phyloP scores from a whole-genome alignment of 2,797 vertebrate species.

The Xyrichtys novacula region DNA sequence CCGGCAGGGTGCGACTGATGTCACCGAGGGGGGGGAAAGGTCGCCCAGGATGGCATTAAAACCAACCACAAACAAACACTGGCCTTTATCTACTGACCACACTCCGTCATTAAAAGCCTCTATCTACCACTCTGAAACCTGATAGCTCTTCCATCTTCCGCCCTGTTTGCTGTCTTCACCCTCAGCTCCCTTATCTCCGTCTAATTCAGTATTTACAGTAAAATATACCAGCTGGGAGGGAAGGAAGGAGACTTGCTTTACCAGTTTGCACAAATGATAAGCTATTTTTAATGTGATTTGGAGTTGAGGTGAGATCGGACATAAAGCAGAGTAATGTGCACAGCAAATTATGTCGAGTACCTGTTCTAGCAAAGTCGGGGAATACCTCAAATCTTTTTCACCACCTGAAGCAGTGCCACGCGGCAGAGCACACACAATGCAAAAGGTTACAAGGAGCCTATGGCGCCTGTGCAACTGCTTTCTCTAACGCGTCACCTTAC shows the following conservation, averaged over 20 bases:
- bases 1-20: conserved; percentile 47
- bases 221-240: background rate
- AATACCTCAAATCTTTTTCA: too few species aligned
- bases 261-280: background rate
- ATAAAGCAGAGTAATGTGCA: too few species aligned
- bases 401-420: too few species aligned
- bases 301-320: too few species aligned
- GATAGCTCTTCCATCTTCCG: conserved; percentile 45
- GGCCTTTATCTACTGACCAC: conserved; percentile 74
- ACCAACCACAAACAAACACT: conserved; percentile 76
- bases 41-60: conserved; percentile 66
- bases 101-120: conserved; percentile 52
- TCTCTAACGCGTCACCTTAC: too few species aligned
- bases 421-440: too few species aligned
- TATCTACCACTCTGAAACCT: conserved; percentile 56
- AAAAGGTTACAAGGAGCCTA: too few species aligned
- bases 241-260: background rate
- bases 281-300: too few species aligned
- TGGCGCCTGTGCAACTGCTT: too few species aligned
- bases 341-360: too few species aligned
- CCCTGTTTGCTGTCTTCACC: conserved; percentile 20
- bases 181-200: conserved; percentile 11
- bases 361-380: too few species aligned
- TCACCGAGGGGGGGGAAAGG: conserved; percentile 56
- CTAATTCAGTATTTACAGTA: conserved; percentile 16